Evolutionary conservation across 2,113 vertebrate species (phyloP).

Genomic region (Thunnus thynnus): DNA sequence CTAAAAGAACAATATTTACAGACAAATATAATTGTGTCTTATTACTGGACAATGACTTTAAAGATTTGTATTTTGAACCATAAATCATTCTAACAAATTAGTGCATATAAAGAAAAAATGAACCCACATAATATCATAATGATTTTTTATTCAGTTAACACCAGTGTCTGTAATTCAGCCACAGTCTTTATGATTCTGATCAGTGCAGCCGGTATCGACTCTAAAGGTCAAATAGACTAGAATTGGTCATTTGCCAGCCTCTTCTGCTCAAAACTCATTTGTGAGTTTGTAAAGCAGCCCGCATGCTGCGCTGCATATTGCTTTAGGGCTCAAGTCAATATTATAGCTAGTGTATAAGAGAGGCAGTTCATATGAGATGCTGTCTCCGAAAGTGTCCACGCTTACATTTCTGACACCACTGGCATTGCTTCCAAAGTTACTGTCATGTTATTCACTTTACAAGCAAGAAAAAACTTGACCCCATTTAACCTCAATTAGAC

Average conservation of each 20-base stretch:
- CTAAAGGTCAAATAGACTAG: slow-evolving; percentile 66
- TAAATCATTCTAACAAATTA: background rate
- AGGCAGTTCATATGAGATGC: slow-evolving; percentile 25
- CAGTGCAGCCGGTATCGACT: slow-evolving; percentile 43
- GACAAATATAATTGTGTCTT: background rate
- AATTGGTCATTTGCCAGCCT: slow-evolving; percentile 50
- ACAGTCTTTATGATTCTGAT: slow-evolving; percentile 58
- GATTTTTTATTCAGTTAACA: background rate
- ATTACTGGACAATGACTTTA: background rate
- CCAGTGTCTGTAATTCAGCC: background rate
- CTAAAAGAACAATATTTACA: background rate
- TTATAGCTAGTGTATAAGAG: slow-evolving; percentile 11
- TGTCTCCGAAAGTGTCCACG: background rate
- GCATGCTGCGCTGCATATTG: slow-evolving; percentile 15
- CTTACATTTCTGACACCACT: slow-evolving; percentile 12
- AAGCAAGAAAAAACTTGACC: background rate
- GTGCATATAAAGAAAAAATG: background rate
- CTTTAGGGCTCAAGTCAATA: slow-evolving; percentile 40
- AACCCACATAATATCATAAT: slow-evolving; percentile 13
- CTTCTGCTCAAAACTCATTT: slow-evolving; percentile 60
- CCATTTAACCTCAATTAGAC: background rate
- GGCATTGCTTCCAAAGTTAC: background rate
- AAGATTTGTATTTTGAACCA: background rate
- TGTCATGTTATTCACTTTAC: background rate
- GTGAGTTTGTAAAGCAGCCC: slow-evolving; percentile 51